Base-by-base conservation (phyloP, 1,140 invertebrate species). In the Acromyrmex echinatior region DNA sequence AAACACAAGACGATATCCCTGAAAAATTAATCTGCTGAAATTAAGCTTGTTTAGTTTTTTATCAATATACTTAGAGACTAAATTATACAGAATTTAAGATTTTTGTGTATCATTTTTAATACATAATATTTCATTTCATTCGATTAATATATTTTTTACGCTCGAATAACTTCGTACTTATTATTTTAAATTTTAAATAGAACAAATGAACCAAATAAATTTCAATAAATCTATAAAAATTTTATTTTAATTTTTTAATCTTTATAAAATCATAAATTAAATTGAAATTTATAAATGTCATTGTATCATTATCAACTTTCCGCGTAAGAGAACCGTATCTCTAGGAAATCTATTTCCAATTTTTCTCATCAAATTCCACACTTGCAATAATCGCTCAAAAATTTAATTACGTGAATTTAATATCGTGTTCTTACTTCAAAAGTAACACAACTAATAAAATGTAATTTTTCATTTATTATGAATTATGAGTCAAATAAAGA, bases 11-110 rank as follows among this genome's bases (percentile, higher is more conserved):
- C 1, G 4, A 16, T 3, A 4, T 70, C 31, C 2, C 0, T 25
- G 14, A 58, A 58, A 74, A 60, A 62, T 82, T 49, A 60, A 73
- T 82, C 25, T 25, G 58, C 21, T 0, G 9, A 39, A 74, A 60
- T 60, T 74, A 49, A 56, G 25, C 2, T 6, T 58, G n/a, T 21
- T 21, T 21, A n/a, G 10, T 9, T 71, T 25, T 53, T 18, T 0
- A 6, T 28, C 31, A 31, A 70, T 14, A 70, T 58, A 25, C 16
- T 39, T 25, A 7, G 0, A 49, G 3, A 16, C 1, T 39, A 14
- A 14, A 10, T 21, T 39, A 18, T 16, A 35, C 7, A 14, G n/a
- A 31, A 12, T 21, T 39, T 4, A 3, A 14, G 3, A 56, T 39
- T 16, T 60, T 76, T 9, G 0, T 9, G 0, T 7, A 76, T 60